Percentiles rank a stretch among this genome's conserved stretches.
Evolutionary conservation across 1,140 invertebrate genomes (phyloP).

Genomic region (Caenorhabditis remanei): DNA sequence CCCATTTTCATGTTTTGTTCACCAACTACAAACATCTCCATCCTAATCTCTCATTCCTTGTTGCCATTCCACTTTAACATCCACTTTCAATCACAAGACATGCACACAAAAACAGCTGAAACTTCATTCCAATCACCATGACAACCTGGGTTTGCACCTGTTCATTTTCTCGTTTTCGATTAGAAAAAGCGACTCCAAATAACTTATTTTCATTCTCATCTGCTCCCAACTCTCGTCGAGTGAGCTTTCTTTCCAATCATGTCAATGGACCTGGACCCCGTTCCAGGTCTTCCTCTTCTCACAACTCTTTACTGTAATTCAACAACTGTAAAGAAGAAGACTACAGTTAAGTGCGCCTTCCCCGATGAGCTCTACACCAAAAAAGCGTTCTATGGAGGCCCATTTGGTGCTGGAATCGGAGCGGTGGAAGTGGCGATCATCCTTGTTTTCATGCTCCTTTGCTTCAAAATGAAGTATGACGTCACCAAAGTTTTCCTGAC

Average conservation of each 20-base stretch:
- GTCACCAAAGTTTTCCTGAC: conserved; percentile 17
- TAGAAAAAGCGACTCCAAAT: not conserved
- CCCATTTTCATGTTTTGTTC: too few relatives aligned
- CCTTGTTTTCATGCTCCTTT: not conserved
- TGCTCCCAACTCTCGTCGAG: not conserved
- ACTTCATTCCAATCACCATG: conserved; percentile 16
- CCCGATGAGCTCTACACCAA: conserved; percentile 42
- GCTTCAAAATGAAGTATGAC: conserved; percentile 38
- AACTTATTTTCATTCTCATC: not conserved
- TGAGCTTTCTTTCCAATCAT: not conserved
- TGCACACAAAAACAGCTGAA: conserved; percentile 30
- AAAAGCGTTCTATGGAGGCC: conserved; percentile 31
- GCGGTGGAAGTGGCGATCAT: not conserved
- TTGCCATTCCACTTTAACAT: not conserved
- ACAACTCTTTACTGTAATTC: conserved; percentile 24
- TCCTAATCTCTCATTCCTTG: not conserved
- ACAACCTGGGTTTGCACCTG: conserved; percentile 9
- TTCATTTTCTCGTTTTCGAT: not conserved
- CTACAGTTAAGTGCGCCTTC: not conserved
- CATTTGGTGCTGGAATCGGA: conserved; percentile 13
- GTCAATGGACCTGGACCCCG: conserved; percentile 41
- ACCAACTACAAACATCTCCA: too few relatives aligned
- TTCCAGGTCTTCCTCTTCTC: conserved; percentile 34
- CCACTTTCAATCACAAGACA: not conserved
- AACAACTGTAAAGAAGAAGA: conserved; percentile 35